These are phyloP conservation scores for Anagrus nilaparvatae DNA, from an alignment of 1,140 invertebrate genomes.

Conservation along the genomic window DNA sequence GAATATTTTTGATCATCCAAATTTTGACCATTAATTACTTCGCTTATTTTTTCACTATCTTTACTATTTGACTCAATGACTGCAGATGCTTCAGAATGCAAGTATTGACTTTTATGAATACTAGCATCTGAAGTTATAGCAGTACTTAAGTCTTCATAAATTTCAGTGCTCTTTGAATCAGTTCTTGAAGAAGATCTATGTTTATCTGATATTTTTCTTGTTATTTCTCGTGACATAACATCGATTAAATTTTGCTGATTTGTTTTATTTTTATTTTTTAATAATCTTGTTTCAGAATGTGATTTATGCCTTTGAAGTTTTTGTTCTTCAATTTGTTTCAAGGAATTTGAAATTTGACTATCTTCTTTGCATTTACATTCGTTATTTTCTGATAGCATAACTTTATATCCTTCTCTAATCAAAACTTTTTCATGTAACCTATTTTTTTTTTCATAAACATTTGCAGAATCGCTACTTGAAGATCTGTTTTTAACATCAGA, in stretches of 20 bases:
- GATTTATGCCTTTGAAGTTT: constrained; percentile 20
- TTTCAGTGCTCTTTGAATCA: constrained; percentile 26
- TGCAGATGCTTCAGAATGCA: constrained; percentile 13
- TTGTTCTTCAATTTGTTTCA: constrained; percentile 24
- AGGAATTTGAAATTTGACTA: constrained; percentile 16
- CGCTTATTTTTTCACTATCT: constrained; percentile 16
- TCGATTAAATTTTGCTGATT: constrained; percentile 20
- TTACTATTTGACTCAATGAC: constrained; percentile 20
- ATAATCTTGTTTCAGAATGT: constrained; percentile 18
- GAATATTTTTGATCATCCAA: constrained; percentile 15
- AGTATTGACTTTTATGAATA: constrained; percentile 20
- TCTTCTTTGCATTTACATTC: constrained; percentile 25
- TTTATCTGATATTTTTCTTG: constrained; percentile 28
- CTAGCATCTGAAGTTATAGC: constrained; percentile 20
- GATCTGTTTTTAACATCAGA: constrained; percentile 24
- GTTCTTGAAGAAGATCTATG: constrained; percentile 25
- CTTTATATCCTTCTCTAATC: constrained; percentile 23
- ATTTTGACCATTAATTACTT: constrained; percentile 13
- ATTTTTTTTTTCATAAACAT: constrained; percentile 19
- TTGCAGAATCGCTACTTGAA: constrained; percentile 28
- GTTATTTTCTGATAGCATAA: constrained; percentile 18
- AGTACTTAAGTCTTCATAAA: constrained; percentile 24
- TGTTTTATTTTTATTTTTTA: constrained; percentile 24
- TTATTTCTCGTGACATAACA: constrained; percentile 20
- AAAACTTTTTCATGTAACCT: constrained; percentile 28